phyloP scores from a whole-genome alignment of 2,113 vertebrate genomes.

The Isurus oxyrinchus region DNA sequence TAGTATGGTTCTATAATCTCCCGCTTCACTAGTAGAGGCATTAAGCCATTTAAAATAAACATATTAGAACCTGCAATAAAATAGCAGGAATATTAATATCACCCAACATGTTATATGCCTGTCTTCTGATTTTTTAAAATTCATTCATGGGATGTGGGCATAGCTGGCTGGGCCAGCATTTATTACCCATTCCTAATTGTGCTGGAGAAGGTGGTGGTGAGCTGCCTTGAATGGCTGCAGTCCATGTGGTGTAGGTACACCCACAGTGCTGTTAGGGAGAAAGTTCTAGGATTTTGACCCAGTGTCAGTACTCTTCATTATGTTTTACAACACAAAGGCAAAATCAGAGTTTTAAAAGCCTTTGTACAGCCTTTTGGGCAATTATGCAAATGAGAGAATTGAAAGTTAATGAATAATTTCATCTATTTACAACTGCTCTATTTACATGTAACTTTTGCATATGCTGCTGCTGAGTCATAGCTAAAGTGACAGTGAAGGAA shows the following conservation, averaged over 20 bases:
- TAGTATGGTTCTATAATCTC: background rate
- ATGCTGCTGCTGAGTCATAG: slow-evolving; percentile 46
- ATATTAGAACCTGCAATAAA: background rate
- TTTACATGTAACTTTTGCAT: slow-evolving; percentile 55
- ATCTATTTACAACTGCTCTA: slow-evolving; percentile 51
- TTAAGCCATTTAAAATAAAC: background rate
- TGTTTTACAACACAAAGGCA: slow-evolving; percentile 54
- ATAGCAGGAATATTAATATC: background rate
- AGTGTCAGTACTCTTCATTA: slow-evolving; percentile 55
- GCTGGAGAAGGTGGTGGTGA: no score
- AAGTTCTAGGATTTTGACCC: no score
- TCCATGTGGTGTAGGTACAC: no score
- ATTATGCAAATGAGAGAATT: slow-evolving; percentile 54
- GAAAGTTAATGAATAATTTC: slow-evolving; percentile 58
- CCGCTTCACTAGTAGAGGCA: background rate
- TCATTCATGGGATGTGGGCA: no score
- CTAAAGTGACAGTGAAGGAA: background rate
- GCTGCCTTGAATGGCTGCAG: no score
- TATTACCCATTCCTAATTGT: no score
- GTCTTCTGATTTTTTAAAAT: no score
- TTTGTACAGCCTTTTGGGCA: slow-evolving; percentile 56
- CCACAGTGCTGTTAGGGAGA: no score
- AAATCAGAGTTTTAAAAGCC: slow-evolving; percentile 58
- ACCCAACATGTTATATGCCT: background rate
- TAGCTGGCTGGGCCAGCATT: no score